Base-by-base conservation (phyloP, 2,888 invertebrate genomes). In the Erebia ligea region DNA sequence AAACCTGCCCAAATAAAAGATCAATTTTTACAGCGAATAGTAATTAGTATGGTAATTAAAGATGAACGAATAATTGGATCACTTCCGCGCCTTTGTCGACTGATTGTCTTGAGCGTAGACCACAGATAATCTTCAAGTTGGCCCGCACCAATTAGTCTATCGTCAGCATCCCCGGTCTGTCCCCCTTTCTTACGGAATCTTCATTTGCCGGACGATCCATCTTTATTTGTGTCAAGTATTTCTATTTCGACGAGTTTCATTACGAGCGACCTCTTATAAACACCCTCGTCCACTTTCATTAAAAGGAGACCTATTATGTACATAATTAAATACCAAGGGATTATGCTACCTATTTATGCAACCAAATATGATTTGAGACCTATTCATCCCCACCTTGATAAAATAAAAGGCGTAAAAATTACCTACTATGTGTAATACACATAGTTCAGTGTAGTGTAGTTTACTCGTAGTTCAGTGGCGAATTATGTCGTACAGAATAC, bases 111-210 rank as follows among this genome's bases (percentile, higher is more conserved):
- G 77, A 78, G 79, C 78, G 77, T 75, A 75, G 78, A 72, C 76
- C 74, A 78, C 61, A 75, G 76, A 79, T 80, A 77, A 79, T 80
- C 78, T 77, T 72, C 70, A 74, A 79, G 62, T 75, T 75, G 76
- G 80, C 79, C 78, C 80, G 80, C 78, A 82, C 77, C 84, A 86
- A 86, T 87, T 86, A 86, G 80, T 81, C 80, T 77, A 75, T 78
- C 78, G 78, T 79, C 83, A 79, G 77, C 79, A 40, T 68, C 71
- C 75, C 71, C 73, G 75, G 74, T 79, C 76, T 78, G 77, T 77
- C 77, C 78, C 76, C 80, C 78, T 73, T 66, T 74, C 74, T 71
- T 74, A 73, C 73, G 57, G 56, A 73, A 72, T 71, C 74, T 75
- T 71, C 73, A 71, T 76, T 77, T 74, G 54, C 70, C 73, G 67